Base-by-base conservation (phyloP, 2,888 invertebrate genomes). In the Lissocephala sabroskyi region DNA sequence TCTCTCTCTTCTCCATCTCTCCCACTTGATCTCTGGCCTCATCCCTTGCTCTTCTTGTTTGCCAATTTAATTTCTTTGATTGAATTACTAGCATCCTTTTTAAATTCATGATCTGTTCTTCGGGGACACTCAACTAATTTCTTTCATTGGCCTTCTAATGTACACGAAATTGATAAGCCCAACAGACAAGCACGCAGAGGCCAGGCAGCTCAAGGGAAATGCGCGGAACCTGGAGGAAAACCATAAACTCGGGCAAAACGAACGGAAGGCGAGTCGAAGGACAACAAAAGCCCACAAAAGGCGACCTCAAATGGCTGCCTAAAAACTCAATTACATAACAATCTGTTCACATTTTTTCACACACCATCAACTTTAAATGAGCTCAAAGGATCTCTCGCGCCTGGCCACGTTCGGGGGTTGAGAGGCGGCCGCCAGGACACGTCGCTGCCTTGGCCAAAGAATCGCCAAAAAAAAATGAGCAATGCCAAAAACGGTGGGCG, bases 331-430 rank as follows among this genome's bases (percentile, higher is more conserved):
- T 81, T 81, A 82, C 74, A 80, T 74, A 82, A 81, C 81, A 82
- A 82, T 82, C 82, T 82, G 82, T 81, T 82, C 82, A 82, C 81
- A 82, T 82, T 82, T 82, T 79, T 80, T 81, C 73, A 82, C 80
- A 82, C 81, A 79, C 80, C 81, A 81, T 81, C 81, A 81, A 82
- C 76, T 76, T 73, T 66, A 79, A 79, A 79, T 79, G 76, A 78
- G 70, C 78, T 64, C 51, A 39, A 49, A 35, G 49, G 35, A n/a
- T 6, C 45, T n/a, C 35, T 9, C 14, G 18, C 30, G 19, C 1
- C 9, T 45, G 33, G 30, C 33, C 16, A 13, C 33, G 37, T 9
- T n/a, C 6, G 36, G 30, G 18, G 29, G 18, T 18, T 9, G 32
- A 32, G 44, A 13, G 52, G 41, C 45, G 48, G 58, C 53, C 56